These are phyloP conservation scores for Sceloporus undulatus DNA, from an alignment of 2,113 vertebrate species.

Conservation along the genomic window DNA sequence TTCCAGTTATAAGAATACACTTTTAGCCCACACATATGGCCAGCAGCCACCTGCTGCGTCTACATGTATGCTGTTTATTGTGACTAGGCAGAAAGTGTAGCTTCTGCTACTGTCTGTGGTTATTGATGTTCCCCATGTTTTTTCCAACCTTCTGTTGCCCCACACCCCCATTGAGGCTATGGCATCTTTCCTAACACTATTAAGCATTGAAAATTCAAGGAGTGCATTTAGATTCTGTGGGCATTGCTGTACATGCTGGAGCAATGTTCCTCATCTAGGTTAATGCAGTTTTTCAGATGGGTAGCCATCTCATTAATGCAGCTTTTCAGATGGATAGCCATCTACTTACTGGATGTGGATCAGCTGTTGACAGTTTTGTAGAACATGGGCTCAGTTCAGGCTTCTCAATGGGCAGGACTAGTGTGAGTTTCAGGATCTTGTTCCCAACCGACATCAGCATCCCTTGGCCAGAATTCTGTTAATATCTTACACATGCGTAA, in stretches of 20 bases:
- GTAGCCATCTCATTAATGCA: background rate
- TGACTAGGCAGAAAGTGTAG: background rate
- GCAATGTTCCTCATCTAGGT: background rate
- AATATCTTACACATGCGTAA: too few species aligned
- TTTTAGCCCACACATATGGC: slow-evolving; percentile 9
- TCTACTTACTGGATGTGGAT: too few species aligned
- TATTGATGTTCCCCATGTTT: background rate
- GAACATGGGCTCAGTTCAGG: background rate
- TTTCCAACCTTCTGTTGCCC: background rate
- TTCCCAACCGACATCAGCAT: too few species aligned
- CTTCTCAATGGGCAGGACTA: too few species aligned
- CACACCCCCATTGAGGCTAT: background rate
- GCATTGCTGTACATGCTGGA: too few species aligned
- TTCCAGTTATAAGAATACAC: background rate
- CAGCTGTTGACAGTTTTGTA: background rate
- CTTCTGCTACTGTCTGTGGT: background rate
- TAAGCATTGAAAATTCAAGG: background rate
- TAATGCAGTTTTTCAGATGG: too few species aligned
- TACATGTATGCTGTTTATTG: background rate
- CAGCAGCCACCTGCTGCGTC: background rate
- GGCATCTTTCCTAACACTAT: background rate
- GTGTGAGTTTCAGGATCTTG: too few species aligned
- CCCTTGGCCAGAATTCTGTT: too few species aligned
- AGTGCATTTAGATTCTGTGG: background rate
- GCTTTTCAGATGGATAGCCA: background rate